phyloP scores from a whole-genome alignment of 1,140 invertebrate species.

The Neotoxoptera formosana region DNA sequence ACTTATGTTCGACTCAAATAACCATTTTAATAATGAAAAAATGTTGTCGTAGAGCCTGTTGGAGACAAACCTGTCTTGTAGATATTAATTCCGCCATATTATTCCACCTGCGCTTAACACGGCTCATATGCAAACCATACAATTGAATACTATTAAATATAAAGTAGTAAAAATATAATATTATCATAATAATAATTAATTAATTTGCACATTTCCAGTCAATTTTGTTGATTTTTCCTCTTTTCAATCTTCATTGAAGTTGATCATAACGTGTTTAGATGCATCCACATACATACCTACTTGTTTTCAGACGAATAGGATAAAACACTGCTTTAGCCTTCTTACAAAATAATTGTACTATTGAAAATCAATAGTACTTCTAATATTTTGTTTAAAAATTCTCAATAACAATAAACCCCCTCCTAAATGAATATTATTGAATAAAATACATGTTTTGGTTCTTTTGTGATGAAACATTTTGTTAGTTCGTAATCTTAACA shows the following conservation, averaged over 20 bases:
- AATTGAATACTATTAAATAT: constrained; percentile 58
- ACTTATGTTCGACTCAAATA: constrained; percentile 54
- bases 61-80: constrained; percentile 56
- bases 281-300: constrained; percentile 35
- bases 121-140: constrained; percentile 55
- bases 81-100: constrained; percentile 51
- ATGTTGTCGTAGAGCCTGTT: constrained; percentile 50
- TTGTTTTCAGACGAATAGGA: constrained; percentile 14
- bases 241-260: neutral
- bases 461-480: constrained; percentile 17
- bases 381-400: constrained; percentile 16
- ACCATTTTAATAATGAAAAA: constrained; percentile 56
- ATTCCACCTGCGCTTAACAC: constrained; percentile 57
- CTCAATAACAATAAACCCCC: neutral
- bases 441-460: constrained; percentile 1
- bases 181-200: constrained; percentile 53
- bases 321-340: constrained; percentile 10
- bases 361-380: constrained; percentile 25
- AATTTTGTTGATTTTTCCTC: neutral
- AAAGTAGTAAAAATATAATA: constrained; percentile 55
- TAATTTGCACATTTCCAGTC: constrained; percentile 44
- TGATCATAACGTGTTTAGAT: neutral
- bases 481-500: constrained; percentile 37
- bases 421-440: constrained; percentile 39
- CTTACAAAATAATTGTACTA: constrained; percentile 3